Base-by-base conservation (phyloP, 2,113 vertebrate species). In the Athene cunicularia region DNA sequence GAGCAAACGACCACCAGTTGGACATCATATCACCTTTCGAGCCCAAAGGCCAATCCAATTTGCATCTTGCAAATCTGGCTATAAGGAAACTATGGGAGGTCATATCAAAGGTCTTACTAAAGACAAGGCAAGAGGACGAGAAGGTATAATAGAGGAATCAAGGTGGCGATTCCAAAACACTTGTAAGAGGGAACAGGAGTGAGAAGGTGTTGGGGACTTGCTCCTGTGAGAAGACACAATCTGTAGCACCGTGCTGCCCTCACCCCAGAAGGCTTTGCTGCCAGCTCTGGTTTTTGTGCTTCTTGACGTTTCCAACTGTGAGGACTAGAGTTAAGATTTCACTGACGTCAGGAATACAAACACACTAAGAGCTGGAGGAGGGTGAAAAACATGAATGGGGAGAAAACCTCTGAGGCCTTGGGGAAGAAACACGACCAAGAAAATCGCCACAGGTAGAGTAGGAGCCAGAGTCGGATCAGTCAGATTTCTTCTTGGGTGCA, bases 171-270 rank as follows among this genome's bases (percentile, higher is more conserved):
- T 62, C 62, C 70, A 30, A 50, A 75, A 49, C 27, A 43, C 35
- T 56, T 0, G 0, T 43, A 62, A 63, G 62, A 3, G 12, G 41
- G 11, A 50, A 37, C 2, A 12, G 37, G 19, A 43, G 52, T 21
- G 14, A 58, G 37, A 58, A 39, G 24, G 6, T 26, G 20, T 18
- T 1, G 2, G 27, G 22, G 14, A 89, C 12, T 12, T 3, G 5
- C 12, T 84, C 30, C 53, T 53, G 14, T 13, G 62, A 80, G 86
- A 52, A 52, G 37, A 58, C 30, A 33, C 16, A 39, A 16, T 12
- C 9, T 19, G 21, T 9, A 75, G 39, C 9, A 9, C 35, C 4
- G 32, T 68, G 49, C 7, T 52, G 17, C 17, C 18, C 50, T 5
- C 19, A 33, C 2, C 12, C 39, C n/a, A 50, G 41, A 37, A 66